Evolutionary conservation across 2,888 invertebrate genomes (phyloP).

Genomic region (Leucophenga maculata): DNA sequence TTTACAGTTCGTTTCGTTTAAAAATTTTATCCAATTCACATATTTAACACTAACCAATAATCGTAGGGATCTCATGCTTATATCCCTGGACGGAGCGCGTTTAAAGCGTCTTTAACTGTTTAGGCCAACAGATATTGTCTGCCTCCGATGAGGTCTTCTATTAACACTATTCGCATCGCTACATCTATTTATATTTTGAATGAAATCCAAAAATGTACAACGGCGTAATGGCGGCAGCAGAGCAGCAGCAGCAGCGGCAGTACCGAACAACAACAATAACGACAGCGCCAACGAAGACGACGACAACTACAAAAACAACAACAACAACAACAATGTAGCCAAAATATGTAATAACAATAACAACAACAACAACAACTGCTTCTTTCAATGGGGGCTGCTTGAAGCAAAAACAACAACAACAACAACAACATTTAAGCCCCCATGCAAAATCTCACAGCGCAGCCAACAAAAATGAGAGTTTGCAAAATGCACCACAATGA

Average conservation of each 20-base stretch:
- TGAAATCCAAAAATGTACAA: conserved; percentile 39
- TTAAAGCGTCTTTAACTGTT: conserved; percentile 53
- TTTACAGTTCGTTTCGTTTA: background rate
- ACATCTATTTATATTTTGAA: conserved; percentile 73
- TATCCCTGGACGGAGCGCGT: conserved; percentile 69
- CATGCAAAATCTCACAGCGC: conserved; percentile 22
- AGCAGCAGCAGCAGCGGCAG: conserved; percentile 27
- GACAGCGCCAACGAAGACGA: conserved; percentile 24
- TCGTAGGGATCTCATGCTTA: conserved; percentile 72
- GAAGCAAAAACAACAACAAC: background rate
- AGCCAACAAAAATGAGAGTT: background rate
- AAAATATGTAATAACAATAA: background rate
- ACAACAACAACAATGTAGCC: background rate
- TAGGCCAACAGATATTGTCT: conserved; percentile 63
- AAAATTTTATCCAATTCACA: background rate
- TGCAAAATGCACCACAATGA: conserved; percentile 29
- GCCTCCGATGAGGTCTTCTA: conserved; percentile 71
- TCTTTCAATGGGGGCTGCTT: background rate
- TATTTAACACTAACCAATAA: conserved; percentile 70
- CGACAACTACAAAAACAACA: conserved; percentile 25
- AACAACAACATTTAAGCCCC: background rate
- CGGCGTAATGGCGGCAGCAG: conserved; percentile 14
- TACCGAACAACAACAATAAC: conserved; percentile 38
- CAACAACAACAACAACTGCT: background rate
- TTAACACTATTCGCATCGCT: conserved; percentile 71